Percentiles rank a stretch among this genome's conserved stretches.
phyloP scores from a whole-genome alignment of 2,113 vertebrate genomes.

The Microcebus lehilahytsara region DNA sequence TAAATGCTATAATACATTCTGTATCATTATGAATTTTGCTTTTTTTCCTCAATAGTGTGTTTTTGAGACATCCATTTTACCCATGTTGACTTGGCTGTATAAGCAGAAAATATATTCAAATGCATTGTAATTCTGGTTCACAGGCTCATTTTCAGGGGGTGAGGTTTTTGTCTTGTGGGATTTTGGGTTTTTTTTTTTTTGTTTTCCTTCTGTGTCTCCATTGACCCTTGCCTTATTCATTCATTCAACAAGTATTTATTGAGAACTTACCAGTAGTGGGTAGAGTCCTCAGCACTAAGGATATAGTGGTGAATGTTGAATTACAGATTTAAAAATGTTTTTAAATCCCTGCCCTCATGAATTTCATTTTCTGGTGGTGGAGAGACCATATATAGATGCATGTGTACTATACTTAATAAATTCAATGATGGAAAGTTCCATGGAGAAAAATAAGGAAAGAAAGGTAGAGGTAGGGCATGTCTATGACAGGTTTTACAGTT shows the following conservation, averaged over 20 bases:
- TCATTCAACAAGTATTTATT: neutral
- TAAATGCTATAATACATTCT: neutral
- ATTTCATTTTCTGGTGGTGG: neutral
- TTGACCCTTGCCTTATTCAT: neutral
- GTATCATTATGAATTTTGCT: neutral
- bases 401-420: neutral
- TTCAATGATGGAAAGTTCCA: neutral
- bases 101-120: neutral
- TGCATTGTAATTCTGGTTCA: neutral
- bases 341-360: neutral
- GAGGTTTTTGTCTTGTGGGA: neutral
- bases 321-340: neutral
- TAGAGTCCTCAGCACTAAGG: neutral
- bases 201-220: neutral
- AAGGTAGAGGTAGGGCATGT: neutral
- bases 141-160: neutral
- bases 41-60: neutral
- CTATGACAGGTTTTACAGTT: neutral
- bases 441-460: neutral
- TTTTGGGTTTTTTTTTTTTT: neutral
- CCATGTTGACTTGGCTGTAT: neutral
- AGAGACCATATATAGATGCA: neutral
- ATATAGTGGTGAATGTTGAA: neutral
- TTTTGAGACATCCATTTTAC: neutral
- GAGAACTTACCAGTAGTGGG: neutral